These are phyloP conservation scores for Paralvinella palmiformis DNA, from an alignment of 1,140 invertebrate species.

Conservation along the genomic window DNA sequence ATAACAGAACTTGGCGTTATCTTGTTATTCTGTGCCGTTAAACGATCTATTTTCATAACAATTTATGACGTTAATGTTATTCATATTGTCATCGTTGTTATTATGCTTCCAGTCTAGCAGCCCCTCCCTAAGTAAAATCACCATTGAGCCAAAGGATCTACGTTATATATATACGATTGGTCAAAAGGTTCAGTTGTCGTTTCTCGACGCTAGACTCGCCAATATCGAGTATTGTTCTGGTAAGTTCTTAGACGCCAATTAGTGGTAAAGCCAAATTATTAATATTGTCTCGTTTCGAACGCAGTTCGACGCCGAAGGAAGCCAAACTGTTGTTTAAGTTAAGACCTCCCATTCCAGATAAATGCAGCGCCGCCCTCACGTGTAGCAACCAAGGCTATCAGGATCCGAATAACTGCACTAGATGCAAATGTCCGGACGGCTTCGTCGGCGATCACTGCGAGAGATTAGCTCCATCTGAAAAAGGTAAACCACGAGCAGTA, in stretches of 20 bases:
- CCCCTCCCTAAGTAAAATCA: slow-evolving; percentile 12
- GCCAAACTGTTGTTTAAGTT: too few species aligned
- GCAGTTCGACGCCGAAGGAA: not conserved
- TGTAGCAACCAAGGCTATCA: slow-evolving; percentile 29
- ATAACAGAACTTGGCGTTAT: too few species aligned
- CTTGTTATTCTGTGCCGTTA: too few species aligned
- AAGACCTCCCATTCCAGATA: not conserved
- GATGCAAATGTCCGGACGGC: slow-evolving; percentile 36
- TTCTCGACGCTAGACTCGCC: slow-evolving; percentile 40
- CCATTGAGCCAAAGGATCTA: slow-evolving; percentile 29
- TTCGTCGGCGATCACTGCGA: slow-evolving; percentile 31
- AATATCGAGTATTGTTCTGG: slow-evolving; percentile 41
- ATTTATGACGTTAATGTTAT: too few species aligned
- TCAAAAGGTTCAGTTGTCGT: slow-evolving; percentile 35
- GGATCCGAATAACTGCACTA: slow-evolving; percentile 41
- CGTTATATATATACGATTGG: slow-evolving; percentile 31
- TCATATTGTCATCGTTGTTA: not conserved
- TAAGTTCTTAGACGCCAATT: slow-evolving; percentile 15
- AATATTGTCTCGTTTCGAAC: not conserved
- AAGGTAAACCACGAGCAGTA: not conserved
- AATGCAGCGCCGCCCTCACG: not conserved
- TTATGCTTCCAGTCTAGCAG: too few species aligned
- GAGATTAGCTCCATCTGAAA: not conserved
- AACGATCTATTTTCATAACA: too few species aligned
- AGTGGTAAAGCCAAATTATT: not conserved